Conservation (phyloP, 2,113 vertebrate genomes). For the Saccopteryx bilineata region DNA sequence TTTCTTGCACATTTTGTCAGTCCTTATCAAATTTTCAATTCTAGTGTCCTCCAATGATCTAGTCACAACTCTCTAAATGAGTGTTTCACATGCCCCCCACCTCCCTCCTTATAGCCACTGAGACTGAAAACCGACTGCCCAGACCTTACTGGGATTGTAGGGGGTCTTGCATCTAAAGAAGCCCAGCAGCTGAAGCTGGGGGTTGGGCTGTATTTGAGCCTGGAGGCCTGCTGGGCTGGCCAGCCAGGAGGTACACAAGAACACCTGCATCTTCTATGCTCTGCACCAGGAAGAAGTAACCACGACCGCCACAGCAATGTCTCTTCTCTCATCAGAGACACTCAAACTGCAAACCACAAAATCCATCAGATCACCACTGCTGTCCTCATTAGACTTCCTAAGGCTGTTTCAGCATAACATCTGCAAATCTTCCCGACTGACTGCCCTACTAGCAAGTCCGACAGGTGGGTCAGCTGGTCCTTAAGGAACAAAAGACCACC, state of each 20-base stretch:
- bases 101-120: neutral
- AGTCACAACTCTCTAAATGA: neutral
- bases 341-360: neutral
- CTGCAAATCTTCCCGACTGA: neutral
- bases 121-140: neutral
- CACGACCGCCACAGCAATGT: neutral
- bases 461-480: neutral
- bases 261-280: neutral
- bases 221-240: neutral
- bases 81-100: neutral
- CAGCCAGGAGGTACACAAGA: neutral
- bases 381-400: neutral
- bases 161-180: neutral
- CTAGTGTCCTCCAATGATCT: neutral
- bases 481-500: neutral
- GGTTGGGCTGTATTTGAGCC: neutral
- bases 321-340: neutral
- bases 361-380: neutral
- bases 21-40: neutral
- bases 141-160: neutral
- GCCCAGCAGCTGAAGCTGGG: neutral
- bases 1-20: neutral
- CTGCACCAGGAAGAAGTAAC: neutral
- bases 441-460: neutral
- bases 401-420: neutral